These are phyloP conservation scores for Pogoniulus pusillus DNA, from an alignment of 2,797 vertebrate species.

Conservation along the genomic window DNA sequence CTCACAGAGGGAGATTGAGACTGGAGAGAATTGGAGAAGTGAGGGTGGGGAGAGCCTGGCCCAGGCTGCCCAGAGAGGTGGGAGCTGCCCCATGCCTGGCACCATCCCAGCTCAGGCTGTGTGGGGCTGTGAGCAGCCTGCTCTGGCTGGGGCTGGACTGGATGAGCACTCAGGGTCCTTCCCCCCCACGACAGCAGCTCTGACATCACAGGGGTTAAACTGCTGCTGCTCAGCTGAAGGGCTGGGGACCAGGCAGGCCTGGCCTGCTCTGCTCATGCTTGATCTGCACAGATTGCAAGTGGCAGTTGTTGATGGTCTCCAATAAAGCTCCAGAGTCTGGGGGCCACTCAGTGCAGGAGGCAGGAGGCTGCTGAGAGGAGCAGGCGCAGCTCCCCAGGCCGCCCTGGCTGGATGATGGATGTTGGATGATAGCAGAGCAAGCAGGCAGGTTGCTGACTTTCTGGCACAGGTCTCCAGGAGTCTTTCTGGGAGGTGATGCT, in stretches of 20 bases:
- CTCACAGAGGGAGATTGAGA: too few species aligned
- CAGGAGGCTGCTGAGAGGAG: background rate
- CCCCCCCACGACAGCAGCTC: too few species aligned
- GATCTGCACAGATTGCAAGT: background rate
- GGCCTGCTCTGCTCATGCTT: background rate
- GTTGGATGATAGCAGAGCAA: background rate
- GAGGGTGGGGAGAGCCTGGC: too few species aligned
- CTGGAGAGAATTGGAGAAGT: too few species aligned
- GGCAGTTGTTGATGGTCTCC: constrained; percentile 40
- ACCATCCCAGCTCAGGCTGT: too few species aligned
- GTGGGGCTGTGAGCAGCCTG: too few species aligned
- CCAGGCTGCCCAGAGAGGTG: too few species aligned
- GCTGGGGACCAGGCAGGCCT: background rate
- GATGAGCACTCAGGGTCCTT: too few species aligned
- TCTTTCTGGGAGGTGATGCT: background rate
- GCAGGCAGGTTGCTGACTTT: fast-evolving
- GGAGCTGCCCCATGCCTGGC: too few species aligned
- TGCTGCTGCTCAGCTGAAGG: fast-evolving
- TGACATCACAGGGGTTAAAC: fast-evolving
- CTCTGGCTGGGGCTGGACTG: too few species aligned
- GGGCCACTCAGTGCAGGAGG: background rate
- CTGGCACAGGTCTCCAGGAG: background rate
- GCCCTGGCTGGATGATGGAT: background rate
- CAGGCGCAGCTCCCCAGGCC: fast-evolving
- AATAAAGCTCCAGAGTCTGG: background rate